Percentiles rank a stretch among this genome's conserved stretches.
phyloP scores from a whole-genome alignment of 1,140 invertebrate genomes.

The Nasonia vitripennis region DNA sequence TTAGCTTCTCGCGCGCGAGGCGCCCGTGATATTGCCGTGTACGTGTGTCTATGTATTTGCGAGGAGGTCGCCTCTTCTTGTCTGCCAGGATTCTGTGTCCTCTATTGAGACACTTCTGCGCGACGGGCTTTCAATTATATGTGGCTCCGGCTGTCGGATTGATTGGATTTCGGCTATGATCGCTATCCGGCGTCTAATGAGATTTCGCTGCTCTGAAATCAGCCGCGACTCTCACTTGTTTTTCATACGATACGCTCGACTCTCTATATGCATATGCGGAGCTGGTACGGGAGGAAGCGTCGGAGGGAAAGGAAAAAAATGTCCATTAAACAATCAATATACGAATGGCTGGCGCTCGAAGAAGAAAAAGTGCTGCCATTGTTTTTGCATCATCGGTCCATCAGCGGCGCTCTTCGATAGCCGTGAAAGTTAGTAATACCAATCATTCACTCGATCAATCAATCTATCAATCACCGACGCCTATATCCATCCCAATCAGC shows the following conservation, averaged over 20 bases:
- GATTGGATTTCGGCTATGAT: constrained; percentile 18
- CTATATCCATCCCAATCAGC: constrained; percentile 42
- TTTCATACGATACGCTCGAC: not conserved
- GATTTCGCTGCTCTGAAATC: not conserved
- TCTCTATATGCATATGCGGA: too few relatives aligned
- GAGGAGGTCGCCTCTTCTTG: not conserved
- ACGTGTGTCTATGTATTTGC: not conserved
- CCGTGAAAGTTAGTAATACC: constrained; percentile 47
- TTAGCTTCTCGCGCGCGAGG: constrained; percentile 3
- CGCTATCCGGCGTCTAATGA: not conserved
- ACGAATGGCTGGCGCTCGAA: not conserved
- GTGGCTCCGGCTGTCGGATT: not conserved
- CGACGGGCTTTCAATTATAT: constrained; percentile 17
- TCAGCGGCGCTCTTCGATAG: not conserved
- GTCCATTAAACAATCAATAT: not conserved
- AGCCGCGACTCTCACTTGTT: not conserved
- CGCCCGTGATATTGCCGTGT: constrained; percentile 1
- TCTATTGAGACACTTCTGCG: not conserved
- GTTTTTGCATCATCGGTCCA: constrained; percentile 23
- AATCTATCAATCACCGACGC: constrained; percentile 19
- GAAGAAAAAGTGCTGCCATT: constrained; percentile 15
- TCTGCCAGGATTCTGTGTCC: not conserved
- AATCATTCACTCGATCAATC: constrained; percentile 38
- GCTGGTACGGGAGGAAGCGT: too few relatives aligned
- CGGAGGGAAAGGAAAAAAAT: not conserved